Evolutionary conservation across 2,888 invertebrate species (phyloP).

Genomic region (Aspidiotus destructor): DNA sequence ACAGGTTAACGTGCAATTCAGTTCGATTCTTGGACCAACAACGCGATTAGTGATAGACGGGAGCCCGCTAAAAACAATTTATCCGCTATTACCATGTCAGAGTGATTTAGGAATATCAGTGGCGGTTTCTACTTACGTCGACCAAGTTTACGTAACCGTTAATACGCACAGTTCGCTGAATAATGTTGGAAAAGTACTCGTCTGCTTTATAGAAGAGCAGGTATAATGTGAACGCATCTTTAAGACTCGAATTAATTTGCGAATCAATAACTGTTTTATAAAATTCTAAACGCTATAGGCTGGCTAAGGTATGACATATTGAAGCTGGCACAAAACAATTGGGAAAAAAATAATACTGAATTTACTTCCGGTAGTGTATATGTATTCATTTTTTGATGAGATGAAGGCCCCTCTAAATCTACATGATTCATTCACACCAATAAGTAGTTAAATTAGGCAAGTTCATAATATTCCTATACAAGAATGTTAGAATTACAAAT

Average conservation of each 20-base stretch:
- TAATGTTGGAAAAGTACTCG: constrained; percentile 38
- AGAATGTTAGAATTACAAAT: too few relatives aligned
- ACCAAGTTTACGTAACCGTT: constrained; percentile 46
- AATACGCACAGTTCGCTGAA: constrained; percentile 41
- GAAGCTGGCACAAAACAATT: too few relatives aligned
- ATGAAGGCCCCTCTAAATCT: too few relatives aligned
- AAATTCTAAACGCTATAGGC: neutral
- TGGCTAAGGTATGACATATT: too few relatives aligned
- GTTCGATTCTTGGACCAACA: constrained; percentile 47
- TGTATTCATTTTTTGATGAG: too few relatives aligned
- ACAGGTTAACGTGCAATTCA: constrained; percentile 41
- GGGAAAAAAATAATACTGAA: too few relatives aligned
- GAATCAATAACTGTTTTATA: neutral
- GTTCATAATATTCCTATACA: too few relatives aligned
- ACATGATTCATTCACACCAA: too few relatives aligned
- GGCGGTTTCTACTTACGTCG: constrained; percentile 47
- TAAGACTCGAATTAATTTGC: neutral
- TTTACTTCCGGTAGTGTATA: too few relatives aligned
- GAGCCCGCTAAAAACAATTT: constrained; percentile 41
- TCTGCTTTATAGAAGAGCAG: constrained; percentile 39
- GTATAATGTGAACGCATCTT: constrained; percentile 34
- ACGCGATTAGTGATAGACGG: constrained; percentile 43
- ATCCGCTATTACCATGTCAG: constrained; percentile 45
- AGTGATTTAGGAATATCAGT: constrained; percentile 45
- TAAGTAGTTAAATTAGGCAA: too few relatives aligned